Evolutionary conservation across 2,797 vertebrate genomes (phyloP), one percentile per base, ranked within the genome.

Genomic region (Sciurus vulgaris): DNA sequence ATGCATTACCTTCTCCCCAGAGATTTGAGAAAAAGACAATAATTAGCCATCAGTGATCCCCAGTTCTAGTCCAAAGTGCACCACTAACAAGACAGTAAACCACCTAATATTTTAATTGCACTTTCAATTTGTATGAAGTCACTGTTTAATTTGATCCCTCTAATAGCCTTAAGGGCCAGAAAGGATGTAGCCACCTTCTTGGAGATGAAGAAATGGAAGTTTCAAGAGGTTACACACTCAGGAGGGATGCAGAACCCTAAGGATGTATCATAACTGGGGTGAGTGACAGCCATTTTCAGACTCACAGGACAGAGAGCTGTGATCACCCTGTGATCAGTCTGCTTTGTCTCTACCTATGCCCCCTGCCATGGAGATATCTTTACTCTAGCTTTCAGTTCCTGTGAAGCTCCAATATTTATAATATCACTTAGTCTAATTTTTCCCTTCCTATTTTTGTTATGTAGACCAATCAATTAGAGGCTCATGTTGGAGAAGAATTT

Each of bases 91-190:
- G 69, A 79, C 56, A 82, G 4, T 59, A 81, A 90, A 65, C 4
- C 59, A 79, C 38, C 44, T 86, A 72, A 65, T 97, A 96, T 89
- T 61, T 82, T 76, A 79, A 94, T 28, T 93, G 47, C 17, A 95
- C 4, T 67, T 83, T 76, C 14, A 81, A 95, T 35, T 9, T 83
- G 38, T 41, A 69, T 61, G 92, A 82, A 89, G 33, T 33, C 33
- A 67, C n/a, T 10, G 8, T 49, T 89, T 82, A 38, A 85, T 78
- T 73, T 86, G 14, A 30, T 56, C 20, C 9, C 74, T 18, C 0
- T 12, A 22, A 35, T 2, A 72, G 26, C 17, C 47, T 51, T 59
- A 76, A 84, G 51, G 72, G 20, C 2, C 49, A 72, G 8, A 10
- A 93, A 77, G 7, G 44, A 47, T 38, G 30, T 9, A 4, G 38